Evolutionary conservation across 1,140 invertebrate genomes (phyloP).

Genomic region (Drosophila jambulina): DNA sequence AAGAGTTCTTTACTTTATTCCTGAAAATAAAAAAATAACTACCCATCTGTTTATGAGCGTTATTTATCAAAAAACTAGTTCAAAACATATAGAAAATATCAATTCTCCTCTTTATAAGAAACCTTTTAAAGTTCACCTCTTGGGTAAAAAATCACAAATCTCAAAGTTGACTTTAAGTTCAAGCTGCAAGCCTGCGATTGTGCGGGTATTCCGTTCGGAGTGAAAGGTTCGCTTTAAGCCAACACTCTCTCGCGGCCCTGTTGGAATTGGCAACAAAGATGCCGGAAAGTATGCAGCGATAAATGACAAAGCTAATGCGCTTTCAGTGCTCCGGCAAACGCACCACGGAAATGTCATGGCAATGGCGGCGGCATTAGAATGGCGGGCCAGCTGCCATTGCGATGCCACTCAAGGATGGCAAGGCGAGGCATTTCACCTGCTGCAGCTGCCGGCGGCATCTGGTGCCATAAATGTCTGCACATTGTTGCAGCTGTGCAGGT

Average conservation of each 20-base stretch:
- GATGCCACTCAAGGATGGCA: constrained; percentile 61
- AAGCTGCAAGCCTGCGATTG: neutral
- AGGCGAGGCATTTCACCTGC: constrained; percentile 59
- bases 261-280: constrained; percentile 34
- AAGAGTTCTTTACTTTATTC: no score
- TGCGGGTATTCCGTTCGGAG: no score
- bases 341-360: constrained; percentile 67
- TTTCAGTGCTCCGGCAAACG: constrained; percentile 38
- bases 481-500: constrained; percentile 65
- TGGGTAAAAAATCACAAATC: neutral
- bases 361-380: constrained; percentile 62
- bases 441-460: constrained; percentile 62
- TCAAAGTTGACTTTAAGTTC: constrained; percentile 13
- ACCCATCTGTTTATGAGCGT: no score
- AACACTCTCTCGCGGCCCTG: constrained; percentile 1
- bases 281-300: constrained; percentile 59
- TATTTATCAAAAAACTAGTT: no score
- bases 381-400: constrained; percentile 22
- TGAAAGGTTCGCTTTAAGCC: constrained; percentile 8
- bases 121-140: neutral
- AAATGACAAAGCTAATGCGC: constrained; percentile 73
- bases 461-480: constrained; percentile 76
- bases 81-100: no score
- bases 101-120: no score
- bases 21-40: no score